These are phyloP conservation scores for Mustela nigripes DNA, from an alignment of 2,113 vertebrate genomes.

Conservation along the genomic window DNA sequence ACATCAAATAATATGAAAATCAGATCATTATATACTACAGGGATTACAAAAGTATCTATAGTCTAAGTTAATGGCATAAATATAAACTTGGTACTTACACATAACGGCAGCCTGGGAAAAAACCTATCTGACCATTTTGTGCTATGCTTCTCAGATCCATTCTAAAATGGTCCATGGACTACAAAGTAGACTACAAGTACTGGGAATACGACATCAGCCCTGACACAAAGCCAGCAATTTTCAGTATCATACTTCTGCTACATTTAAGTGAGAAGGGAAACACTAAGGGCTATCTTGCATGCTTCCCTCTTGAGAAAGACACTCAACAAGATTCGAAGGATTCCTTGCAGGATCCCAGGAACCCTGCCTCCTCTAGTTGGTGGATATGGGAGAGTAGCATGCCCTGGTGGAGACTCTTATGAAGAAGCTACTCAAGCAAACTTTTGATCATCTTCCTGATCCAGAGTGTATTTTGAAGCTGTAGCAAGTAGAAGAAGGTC, in stretches of 20 bases:
- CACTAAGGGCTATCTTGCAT: not conserved
- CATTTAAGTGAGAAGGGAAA: not conserved
- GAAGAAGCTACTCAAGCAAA: not conserved
- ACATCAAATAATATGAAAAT: not conserved
- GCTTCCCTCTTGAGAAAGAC: not conserved
- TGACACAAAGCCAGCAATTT: not conserved
- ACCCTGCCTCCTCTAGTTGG: rapidly evolving
- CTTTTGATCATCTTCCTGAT: not conserved
- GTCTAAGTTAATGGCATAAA: not conserved
- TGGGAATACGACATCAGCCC: not conserved
- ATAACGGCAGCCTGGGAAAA: not conserved
- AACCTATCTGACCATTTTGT: not conserved
- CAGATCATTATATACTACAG: not conserved
- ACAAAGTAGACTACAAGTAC: not conserved
- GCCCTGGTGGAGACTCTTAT: not conserved
- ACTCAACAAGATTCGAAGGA: not conserved
- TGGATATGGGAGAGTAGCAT: too few relatives aligned
- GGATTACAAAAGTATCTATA: not conserved
- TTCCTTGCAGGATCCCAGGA: not conserved
- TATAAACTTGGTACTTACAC: not conserved
- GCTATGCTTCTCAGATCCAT: not conserved
- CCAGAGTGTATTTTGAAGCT: not conserved
- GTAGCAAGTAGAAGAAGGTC: not conserved
- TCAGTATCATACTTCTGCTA: not conserved
- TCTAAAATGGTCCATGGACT: not conserved